A percentile compares a stretch with the other conserved stretches of the same genome.
Conservation (phyloP, 2,113 vertebrate genomes). For the human (Homo sapiens) region GRCh38 chr5:13080001-13080500, state of each 20-base stretch:
- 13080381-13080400: no score
- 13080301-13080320: neutral
- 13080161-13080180: neutral
- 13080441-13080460: no score
- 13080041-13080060: neutral
- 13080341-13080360: neutral
- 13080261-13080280: neutral
- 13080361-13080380: neutral
- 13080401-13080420: no score
- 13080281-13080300: neutral
- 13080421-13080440: no score
- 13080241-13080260: neutral
- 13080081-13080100: neutral
- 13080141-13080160: neutral
- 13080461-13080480: no score
- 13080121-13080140: neutral
- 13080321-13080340: neutral
- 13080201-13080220: neutral
- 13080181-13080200: neutral
- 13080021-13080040: neutral
- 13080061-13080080: neutral
- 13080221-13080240: neutral
- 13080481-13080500: no score
- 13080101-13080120: neutral
- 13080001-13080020: neutral